Evolutionary conservation across 2,797 vertebrate species (phyloP).

Genomic region (Gymnothorax javanicus): DNA sequence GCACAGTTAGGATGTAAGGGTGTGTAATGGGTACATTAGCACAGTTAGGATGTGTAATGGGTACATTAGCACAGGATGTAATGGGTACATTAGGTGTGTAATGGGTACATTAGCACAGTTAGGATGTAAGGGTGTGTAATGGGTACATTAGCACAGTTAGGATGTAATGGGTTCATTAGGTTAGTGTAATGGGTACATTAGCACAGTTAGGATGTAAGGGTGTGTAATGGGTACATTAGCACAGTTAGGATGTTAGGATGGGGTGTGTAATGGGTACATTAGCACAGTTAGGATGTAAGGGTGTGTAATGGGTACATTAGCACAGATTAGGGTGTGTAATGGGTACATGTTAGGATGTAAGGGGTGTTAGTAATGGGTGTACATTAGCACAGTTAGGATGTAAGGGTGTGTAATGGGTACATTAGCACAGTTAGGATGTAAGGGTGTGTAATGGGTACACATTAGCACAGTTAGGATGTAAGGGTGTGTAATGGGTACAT

Average conservation of each 20-base stretch:
- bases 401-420: neutral
- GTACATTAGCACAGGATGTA: too few relatives aligned
- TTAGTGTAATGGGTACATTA: neutral
- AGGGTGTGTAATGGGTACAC: too few relatives aligned
- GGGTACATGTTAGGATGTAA: neutral
- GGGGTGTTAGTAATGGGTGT: too few relatives aligned
- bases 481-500: too few relatives aligned
- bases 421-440: too few relatives aligned
- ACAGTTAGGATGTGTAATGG: too few relatives aligned
- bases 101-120: neutral
- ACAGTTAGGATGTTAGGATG: neutral
- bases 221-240: neutral
- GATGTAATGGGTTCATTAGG: too few relatives aligned
- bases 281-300: neutral
- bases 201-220: neutral
- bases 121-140: neutral
- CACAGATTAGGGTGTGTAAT: neutral
- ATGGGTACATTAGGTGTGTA: neutral
- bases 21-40: too few relatives aligned
- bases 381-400: neutral
- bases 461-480: too few relatives aligned
- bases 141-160: neutral
- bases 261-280: neutral
- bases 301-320: neutral
- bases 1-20: too few relatives aligned